Evolutionary conservation across 2,113 vertebrate species (phyloP).

Genomic region (Petromus typicus): DNA sequence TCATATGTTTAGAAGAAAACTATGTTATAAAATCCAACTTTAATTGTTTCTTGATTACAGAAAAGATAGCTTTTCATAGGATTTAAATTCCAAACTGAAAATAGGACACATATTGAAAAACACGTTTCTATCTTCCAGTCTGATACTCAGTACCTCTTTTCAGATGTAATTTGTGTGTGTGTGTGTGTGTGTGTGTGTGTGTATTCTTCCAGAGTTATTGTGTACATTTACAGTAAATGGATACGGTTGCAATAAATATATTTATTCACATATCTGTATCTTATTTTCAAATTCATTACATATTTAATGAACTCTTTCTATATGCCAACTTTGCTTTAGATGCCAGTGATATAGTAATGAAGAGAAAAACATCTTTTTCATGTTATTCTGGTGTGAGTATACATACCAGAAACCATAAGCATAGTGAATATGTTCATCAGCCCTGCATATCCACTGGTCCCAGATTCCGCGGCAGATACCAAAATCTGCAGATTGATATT

Average conservation of each 20-base stretch:
- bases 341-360: neutral
- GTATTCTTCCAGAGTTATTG: neutral
- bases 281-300: conserved; percentile 20
- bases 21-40: neutral
- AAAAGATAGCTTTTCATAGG: conserved; percentile 10
- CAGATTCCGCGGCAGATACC: neutral
- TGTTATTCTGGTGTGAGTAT: neutral
- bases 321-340: neutral
- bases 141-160: neutral
- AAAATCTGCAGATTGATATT: neutral
- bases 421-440: neutral
- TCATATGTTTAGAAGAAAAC: neutral
- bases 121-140: neutral
- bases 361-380: neutral
- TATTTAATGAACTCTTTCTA: neutral
- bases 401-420: neutral
- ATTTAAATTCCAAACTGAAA: neutral
- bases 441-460: neutral
- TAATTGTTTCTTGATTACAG: neutral
- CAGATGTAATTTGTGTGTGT: neutral
- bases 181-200: neutral
- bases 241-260: too few relatives aligned
- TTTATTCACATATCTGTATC: neutral
- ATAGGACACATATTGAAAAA: neutral
- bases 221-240: neutral